Evolutionary conservation across 2,888 invertebrate genomes (phyloP).

Genomic region (Drosophila cognata): DNA sequence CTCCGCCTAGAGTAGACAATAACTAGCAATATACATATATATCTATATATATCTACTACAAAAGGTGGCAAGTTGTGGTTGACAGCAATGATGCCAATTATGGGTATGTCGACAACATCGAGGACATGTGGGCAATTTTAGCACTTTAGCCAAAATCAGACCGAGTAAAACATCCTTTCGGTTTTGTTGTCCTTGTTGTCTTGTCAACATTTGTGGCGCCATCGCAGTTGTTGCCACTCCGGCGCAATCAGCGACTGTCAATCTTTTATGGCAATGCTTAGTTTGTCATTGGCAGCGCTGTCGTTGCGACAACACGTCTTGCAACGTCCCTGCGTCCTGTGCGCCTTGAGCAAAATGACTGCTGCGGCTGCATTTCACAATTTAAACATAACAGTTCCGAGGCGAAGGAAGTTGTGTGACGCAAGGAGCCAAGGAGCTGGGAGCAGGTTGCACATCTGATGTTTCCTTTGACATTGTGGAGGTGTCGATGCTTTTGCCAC

Average conservation of each 20-base stretch:
- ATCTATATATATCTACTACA: conserved; percentile 29
- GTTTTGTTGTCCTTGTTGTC: conserved; percentile 4
- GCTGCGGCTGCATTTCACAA: conserved; percentile 51
- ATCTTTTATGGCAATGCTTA: conserved; percentile 74
- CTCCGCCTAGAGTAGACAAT: background rate
- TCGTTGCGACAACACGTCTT: conserved; percentile 19
- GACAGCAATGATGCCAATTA: conserved; percentile 72
- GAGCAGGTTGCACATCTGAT: conserved; percentile 1
- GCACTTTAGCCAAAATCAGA: conserved; percentile 43
- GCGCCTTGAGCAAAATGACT: conserved; percentile 15
- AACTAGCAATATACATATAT: background rate
- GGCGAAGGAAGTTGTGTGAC: background rate
- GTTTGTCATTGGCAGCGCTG: conserved; percentile 56
- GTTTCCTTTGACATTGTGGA: conserved; percentile 17
- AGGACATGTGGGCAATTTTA: conserved; percentile 23
- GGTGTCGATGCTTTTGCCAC: conserved; percentile 33
- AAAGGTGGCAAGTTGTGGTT: conserved; percentile 59
- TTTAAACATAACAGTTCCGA: conserved; percentile 32
- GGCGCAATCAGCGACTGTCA: conserved; percentile 76
- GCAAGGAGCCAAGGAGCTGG: background rate
- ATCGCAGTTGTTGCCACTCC: conserved; percentile 45
- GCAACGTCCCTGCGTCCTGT: conserved; percentile 16
- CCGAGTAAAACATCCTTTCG: conserved; percentile 57
- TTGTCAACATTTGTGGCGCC: conserved; percentile 35
- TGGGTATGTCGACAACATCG: conserved; percentile 29